Conservation (phyloP, 23 tunicate genomes). For the Oikopleura dioica region DNA sequence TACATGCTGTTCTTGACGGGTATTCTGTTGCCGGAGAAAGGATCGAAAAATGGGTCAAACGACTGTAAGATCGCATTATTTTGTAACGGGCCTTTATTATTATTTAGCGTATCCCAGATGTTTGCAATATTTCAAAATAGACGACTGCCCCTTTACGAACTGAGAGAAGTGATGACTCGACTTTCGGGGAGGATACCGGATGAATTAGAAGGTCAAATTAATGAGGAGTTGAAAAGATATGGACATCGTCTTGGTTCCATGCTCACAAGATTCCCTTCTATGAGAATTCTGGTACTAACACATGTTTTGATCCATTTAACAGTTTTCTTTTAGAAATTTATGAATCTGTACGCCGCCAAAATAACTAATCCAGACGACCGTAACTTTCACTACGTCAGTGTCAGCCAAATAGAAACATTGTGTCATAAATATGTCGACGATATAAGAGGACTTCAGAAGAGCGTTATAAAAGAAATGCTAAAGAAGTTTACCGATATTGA, state of each 20-base stretch:
- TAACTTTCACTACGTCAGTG: too few relatives aligned
- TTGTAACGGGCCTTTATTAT: background rate
- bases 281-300: too few relatives aligned
- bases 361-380: too few relatives aligned
- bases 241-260: background rate
- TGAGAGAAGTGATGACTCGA: slow-evolving; percentile 96
- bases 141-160: slow-evolving; percentile 53
- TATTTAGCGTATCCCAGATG: slow-evolving; percentile 23
- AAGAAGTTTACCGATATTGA: slow-evolving; percentile 64
- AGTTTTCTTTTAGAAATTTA: too few relatives aligned
- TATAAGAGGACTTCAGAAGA: slow-evolving; percentile 68
- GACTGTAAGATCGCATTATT: background rate
- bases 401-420: too few relatives aligned
- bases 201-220: slow-evolving; percentile 37
- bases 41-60: background rate
- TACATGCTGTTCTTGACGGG: background rate
- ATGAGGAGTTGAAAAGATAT: slow-evolving; percentile 29
- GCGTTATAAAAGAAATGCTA: slow-evolving; percentile 31
- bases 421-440: too few relatives aligned
- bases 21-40: background rate
- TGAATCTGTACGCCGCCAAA: too few relatives aligned
- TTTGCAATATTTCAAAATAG: slow-evolving; percentile 50
- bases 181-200: slow-evolving; percentile 55
- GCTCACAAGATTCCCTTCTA: slow-evolving; percentile 4
- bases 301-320: too few relatives aligned